These are phyloP conservation scores for Salvelinus alpinus DNA, from an alignment of 2,113 vertebrate genomes.

Conservation along the genomic window DNA sequence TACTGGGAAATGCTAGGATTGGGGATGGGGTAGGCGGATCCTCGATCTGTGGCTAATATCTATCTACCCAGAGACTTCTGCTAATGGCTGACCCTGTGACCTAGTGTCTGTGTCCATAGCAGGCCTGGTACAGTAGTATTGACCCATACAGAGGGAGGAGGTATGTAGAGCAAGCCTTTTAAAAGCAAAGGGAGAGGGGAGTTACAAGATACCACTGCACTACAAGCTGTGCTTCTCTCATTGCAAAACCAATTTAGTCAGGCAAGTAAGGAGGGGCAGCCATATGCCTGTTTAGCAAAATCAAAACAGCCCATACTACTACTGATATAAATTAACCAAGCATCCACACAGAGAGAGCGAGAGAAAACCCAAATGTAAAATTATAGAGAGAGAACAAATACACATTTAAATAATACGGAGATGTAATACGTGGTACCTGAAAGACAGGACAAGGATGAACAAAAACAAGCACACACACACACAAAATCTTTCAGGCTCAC, in stretches of 20 bases:
- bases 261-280: constrained; percentile 49
- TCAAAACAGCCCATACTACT: constrained; percentile 43
- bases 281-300: constrained; percentile 9
- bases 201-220: neutral
- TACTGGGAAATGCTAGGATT: no score
- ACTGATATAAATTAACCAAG: constrained; percentile 29
- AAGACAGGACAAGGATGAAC: neutral
- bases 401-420: no score
- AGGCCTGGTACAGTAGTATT: constrained; percentile 20
- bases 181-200: constrained; percentile 22
- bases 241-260: constrained; percentile 66
- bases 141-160: neutral
- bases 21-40: no score
- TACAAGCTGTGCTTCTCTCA: constrained; percentile 52
- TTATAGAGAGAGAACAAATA: no score
- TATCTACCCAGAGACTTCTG: neutral
- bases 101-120: constrained; percentile 31
- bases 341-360: no score
- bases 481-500: neutral
- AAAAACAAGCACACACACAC: neutral
- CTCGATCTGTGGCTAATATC: no score
- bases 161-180: neutral
- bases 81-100: constrained; percentile 38
- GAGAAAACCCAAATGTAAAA: no score
- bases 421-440: no score